Base-by-base conservation (phyloP, 2,797 vertebrate genomes). In the Tokudaia muenninki region DNA sequence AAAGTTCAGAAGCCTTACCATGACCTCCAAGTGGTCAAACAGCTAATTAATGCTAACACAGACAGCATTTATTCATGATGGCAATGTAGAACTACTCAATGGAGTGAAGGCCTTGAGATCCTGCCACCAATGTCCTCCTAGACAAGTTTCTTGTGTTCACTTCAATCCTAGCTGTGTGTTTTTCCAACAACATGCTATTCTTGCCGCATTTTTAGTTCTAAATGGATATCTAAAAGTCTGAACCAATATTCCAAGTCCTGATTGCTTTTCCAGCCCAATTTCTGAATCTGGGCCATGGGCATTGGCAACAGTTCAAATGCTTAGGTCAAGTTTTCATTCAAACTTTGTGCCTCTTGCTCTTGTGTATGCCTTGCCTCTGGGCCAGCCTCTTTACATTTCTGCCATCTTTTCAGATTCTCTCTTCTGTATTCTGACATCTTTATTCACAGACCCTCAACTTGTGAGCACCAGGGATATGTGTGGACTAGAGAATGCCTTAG, bases 31-130 rank as follows among this genome's bases (percentile, higher is more conserved):
- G 63, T 78, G 10, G 2, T 17, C 24, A 63, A 87, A 44, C 9
- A 67, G 47, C 24, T 61, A 7, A 37, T 21, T 9, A 8, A 6
- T 1, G 31, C 26, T 10, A 81, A 29, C 83, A n/a, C n/a, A 37
- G 1, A 44, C 1, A 8, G 6, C 4, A 26, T 31, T 74, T 61
- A 11, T 7, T 81, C 0, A 0, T 12, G 0, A 22, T 5, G 16
- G 8, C 26, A 29, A 4, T 55, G 8, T 2, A 29, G n/a, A 44
- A 47, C 26, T 14, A 2, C 13, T 11, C 2, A 16, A n/a, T 6
- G 6, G 10, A 10, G 6, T 0, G 0, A 29, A 21, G 13, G 29
- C 31, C 44, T 83, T 41, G 52, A 6, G 4, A 21, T 34, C 41
- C 65, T 7, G 9, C 22, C 75, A 44, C 47, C 0, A 0, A 26